Conservation (phyloP, 1,140 invertebrate genomes). For the Ceratosolen fusciceps region DNA sequence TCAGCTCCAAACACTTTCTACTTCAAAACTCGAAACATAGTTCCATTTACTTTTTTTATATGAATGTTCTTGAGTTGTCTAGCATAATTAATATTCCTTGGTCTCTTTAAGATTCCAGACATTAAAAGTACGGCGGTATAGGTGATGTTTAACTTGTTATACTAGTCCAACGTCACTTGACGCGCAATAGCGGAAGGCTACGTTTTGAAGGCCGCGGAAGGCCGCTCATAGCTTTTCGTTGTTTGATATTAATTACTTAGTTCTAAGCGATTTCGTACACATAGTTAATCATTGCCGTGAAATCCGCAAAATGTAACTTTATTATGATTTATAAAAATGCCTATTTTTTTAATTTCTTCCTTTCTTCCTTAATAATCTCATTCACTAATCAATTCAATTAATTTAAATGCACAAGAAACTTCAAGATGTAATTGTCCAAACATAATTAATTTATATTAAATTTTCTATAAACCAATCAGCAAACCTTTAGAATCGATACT, state of each 20-base stretch:
- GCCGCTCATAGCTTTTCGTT: slow-evolving; percentile 38
- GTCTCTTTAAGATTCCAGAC: background rate
- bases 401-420: too few relatives aligned
- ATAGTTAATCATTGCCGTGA: slow-evolving; percentile 5
- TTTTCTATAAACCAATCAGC: too few relatives aligned
- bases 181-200: slow-evolving; percentile 63
- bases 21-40: background rate
- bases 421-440: too few relatives aligned
- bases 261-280: background rate
- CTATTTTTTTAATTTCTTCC: too few relatives aligned
- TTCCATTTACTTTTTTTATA: background rate
- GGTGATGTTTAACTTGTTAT: slow-evolving; percentile 44
- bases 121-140: background rate
- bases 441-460: too few relatives aligned
- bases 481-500: too few relatives aligned
- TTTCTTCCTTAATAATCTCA: too few relatives aligned
- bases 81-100: background rate
- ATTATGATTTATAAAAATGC: too few relatives aligned
- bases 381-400: too few relatives aligned
- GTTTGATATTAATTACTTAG: background rate
- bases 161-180: slow-evolving; percentile 53
- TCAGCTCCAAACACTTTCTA: background rate
- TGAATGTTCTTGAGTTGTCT: background rate
- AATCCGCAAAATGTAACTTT: background rate
- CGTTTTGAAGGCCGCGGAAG: slow-evolving; percentile 58